These are phyloP conservation scores for Fulica atra DNA, from an alignment of 2,113 vertebrate species.

Conservation along the genomic window DNA sequence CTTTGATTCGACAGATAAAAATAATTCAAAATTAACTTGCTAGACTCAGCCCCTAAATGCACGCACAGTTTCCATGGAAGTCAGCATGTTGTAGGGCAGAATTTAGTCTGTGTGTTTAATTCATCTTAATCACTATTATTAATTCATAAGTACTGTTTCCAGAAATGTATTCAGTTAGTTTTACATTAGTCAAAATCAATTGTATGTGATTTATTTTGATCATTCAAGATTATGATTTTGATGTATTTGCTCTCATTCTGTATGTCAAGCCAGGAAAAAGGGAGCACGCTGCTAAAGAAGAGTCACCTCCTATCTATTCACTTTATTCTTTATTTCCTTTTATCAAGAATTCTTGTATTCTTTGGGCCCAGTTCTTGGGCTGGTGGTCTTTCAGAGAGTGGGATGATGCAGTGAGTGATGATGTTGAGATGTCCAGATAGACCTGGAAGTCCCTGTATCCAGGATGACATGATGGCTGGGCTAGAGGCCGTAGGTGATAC, in stretches of 20 bases:
- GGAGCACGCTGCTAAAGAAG: slow-evolving; percentile 35
- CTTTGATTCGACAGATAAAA: slow-evolving; percentile 77
- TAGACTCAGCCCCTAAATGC: slow-evolving; percentile 70
- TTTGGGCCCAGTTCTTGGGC: not conserved
- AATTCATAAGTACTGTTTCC: slow-evolving; percentile 84
- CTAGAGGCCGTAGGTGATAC: not conserved
- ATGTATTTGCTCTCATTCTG: slow-evolving; percentile 74
- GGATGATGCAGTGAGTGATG: not conserved
- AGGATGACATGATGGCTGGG: not conserved
- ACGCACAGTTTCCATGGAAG: slow-evolving; percentile 77
- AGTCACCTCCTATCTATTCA: not conserved
- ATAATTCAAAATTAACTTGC: slow-evolving; percentile 78
- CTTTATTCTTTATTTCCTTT: not conserved
- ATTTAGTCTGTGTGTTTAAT: slow-evolving; percentile 78
- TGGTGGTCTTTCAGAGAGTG: not conserved
- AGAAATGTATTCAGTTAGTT: slow-evolving; percentile 82
- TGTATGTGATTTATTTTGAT: slow-evolving; percentile 80
- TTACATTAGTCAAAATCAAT: slow-evolving; percentile 81
- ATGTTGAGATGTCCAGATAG: not conserved
- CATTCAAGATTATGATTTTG: slow-evolving; percentile 74
- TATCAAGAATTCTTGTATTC: not conserved
- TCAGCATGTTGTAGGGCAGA: slow-evolving; percentile 76
- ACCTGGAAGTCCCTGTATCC: not conserved
- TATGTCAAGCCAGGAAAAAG: slow-evolving; percentile 62
- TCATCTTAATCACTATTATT: slow-evolving; percentile 82